phyloP scores from a whole-genome alignment of 2,113 vertebrate genomes.

The Otocyon megalotis region DNA sequence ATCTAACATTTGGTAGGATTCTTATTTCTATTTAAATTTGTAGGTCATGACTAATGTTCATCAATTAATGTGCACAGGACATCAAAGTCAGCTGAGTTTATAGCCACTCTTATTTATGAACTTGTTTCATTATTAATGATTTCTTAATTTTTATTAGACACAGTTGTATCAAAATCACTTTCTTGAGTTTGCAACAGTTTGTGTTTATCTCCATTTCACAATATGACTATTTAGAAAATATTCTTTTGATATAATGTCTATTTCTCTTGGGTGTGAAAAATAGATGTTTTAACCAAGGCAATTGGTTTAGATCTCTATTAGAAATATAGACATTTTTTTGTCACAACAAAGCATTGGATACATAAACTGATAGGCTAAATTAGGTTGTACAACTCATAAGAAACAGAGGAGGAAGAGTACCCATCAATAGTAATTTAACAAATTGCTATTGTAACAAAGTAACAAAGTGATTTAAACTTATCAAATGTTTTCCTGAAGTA shows the following conservation, averaged over 20 bases:
- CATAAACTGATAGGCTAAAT: background rate
- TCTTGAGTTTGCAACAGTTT: constrained; percentile 31
- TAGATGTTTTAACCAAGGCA: no score
- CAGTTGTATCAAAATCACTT: background rate
- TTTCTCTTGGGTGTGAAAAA: background rate
- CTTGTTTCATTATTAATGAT: constrained; percentile 14
- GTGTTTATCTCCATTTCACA: constrained; percentile 40
- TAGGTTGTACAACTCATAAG: background rate
- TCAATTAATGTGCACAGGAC: background rate
- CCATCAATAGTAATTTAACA: background rate
- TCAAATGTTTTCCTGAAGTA: background rate
- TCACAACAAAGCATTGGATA: constrained; percentile 25
- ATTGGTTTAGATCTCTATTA: constrained; percentile 38
- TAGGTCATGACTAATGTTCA: background rate
- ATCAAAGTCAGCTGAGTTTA: background rate
- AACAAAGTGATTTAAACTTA: background rate
- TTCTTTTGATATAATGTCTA: constrained; percentile 11
- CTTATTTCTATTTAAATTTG: constrained; percentile 37
- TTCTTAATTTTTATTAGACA: constrained; percentile 14
- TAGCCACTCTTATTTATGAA: constrained; percentile 6
- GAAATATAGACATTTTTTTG: constrained; percentile 42
- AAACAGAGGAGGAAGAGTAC: background rate
- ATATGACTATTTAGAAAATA: background rate
- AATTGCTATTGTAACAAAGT: no score
- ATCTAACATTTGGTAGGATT: background rate